phyloP scores from a whole-genome alignment of 2,797 vertebrate species.

The Helicolenus hilgendorfi region DNA sequence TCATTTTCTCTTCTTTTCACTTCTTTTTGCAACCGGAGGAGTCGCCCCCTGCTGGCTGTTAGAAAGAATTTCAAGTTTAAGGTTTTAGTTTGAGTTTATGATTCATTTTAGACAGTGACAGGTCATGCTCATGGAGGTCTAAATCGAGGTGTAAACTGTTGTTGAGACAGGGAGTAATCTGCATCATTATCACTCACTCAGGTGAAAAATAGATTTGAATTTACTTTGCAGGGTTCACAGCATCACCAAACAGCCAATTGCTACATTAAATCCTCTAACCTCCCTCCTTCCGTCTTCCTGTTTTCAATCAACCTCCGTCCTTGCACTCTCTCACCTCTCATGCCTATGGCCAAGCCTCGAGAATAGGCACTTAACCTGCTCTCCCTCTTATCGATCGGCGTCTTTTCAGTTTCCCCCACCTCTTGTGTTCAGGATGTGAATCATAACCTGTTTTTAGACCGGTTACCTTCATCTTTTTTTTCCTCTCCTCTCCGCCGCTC shows the following conservation, averaged over 20 bases:
- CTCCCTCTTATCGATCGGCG: not conserved
- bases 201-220: not conserved
- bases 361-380: conserved; percentile 28
- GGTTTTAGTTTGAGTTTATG: accelerated
- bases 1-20: no score
- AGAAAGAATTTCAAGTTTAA: no score
- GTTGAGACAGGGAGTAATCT: not conserved
- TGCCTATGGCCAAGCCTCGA: not conserved
- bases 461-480: not conserved
- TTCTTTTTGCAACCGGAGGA: no score
- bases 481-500: not conserved
- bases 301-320: not conserved
- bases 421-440: not conserved
- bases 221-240: not conserved
- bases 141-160: not conserved
- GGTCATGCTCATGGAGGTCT: not conserved
- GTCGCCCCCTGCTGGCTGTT: no score
- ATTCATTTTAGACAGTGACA: not conserved
- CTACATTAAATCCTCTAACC: not conserved
- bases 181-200: not conserved
- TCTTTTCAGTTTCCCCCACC: not conserved
- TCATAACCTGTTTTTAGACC: not conserved
- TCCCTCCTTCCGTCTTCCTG: not conserved
- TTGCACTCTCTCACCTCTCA: not conserved
- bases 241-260: not conserved